A percentile compares a stretch with the other conserved stretches of the same genome.
phyloP scores from a whole-genome alignment of 2,113 vertebrate species.

The Pachypanchax playfairii region DNA sequence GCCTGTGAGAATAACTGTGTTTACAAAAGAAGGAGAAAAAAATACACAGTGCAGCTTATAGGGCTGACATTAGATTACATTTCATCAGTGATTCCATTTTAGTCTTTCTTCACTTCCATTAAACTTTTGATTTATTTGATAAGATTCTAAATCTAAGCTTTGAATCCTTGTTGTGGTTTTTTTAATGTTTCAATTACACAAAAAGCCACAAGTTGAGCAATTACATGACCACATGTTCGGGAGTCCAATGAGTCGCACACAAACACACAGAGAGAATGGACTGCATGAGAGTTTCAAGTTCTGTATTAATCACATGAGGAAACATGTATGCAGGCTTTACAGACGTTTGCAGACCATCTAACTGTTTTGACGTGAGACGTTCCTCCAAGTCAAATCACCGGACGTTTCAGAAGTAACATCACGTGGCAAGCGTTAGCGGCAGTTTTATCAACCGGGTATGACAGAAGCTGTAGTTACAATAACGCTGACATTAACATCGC shows the following conservation, averaged over 20 bases:
- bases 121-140: slow-evolving; percentile 1
- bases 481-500: slow-evolving; percentile 44
- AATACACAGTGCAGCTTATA: neutral
- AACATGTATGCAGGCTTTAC: neutral
- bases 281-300: neutral
- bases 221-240: slow-evolving; percentile 17
- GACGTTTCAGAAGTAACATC: slow-evolving; percentile 24
- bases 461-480: slow-evolving; percentile 38
- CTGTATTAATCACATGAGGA: slow-evolving; percentile 5
- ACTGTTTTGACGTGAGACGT: slow-evolving; percentile 2
- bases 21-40: neutral
- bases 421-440: slow-evolving; percentile 24
- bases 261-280: slow-evolving; percentile 10
- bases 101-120: slow-evolving; percentile 2
- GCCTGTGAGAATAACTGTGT: neutral
- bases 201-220: slow-evolving; percentile 23
- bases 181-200: slow-evolving; percentile 15
- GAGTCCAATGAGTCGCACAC: slow-evolving; percentile 8
- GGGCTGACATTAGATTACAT: neutral
- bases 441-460: slow-evolving; percentile 22
- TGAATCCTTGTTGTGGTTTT: neutral
- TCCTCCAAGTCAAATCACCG: slow-evolving; percentile 15
- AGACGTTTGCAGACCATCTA: slow-evolving; percentile 1
- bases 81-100: neutral
- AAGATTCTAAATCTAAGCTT: neutral